phyloP scores from a whole-genome alignment of 2,888 invertebrate genomes.

The Diplazon laetatorius region DNA sequence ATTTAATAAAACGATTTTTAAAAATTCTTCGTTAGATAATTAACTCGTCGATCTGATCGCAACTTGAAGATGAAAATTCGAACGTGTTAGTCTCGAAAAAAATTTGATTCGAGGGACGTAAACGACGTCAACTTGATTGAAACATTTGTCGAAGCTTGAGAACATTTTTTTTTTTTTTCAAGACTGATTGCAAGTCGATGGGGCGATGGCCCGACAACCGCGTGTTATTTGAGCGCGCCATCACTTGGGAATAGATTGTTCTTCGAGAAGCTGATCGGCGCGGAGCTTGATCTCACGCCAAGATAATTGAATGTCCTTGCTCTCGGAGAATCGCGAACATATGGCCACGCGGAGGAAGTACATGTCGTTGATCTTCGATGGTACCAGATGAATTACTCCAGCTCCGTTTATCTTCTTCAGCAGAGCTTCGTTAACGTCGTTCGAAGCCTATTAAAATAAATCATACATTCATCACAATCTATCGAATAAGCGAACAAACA shows the following conservation, averaged over 20 bases:
- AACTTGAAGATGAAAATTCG: neutral
- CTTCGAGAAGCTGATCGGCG: slow-evolving; percentile 87
- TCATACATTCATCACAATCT: too few relatives aligned
- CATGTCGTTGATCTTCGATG: slow-evolving; percentile 91
- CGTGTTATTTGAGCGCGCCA: slow-evolving; percentile 81
- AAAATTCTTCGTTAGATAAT: neutral
- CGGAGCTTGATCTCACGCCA: slow-evolving; percentile 93
- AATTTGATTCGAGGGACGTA: neutral
- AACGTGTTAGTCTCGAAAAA: neutral
- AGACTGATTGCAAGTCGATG: slow-evolving; percentile 80
- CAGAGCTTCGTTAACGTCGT: slow-evolving; percentile 92
- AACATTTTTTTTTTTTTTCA: too few relatives aligned
- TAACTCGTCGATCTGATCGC: neutral
- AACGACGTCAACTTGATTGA: slow-evolving; percentile 13
- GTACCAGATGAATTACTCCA: slow-evolving; percentile 96
- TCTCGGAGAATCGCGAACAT: slow-evolving; percentile 92
- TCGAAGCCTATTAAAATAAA: slow-evolving; percentile 85
- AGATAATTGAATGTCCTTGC: slow-evolving; percentile 91
- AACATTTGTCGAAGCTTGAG: too few relatives aligned
- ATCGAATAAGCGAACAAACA: too few relatives aligned
- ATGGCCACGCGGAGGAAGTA: slow-evolving; percentile 95
- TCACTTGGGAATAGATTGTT: slow-evolving; percentile 81
- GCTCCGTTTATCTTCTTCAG: slow-evolving; percentile 93
- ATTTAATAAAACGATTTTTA: too few relatives aligned
- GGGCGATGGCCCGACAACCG: slow-evolving; percentile 76